Base-by-base conservation (phyloP, 2,797 vertebrate species). In the Bovichtus variegatus region DNA sequence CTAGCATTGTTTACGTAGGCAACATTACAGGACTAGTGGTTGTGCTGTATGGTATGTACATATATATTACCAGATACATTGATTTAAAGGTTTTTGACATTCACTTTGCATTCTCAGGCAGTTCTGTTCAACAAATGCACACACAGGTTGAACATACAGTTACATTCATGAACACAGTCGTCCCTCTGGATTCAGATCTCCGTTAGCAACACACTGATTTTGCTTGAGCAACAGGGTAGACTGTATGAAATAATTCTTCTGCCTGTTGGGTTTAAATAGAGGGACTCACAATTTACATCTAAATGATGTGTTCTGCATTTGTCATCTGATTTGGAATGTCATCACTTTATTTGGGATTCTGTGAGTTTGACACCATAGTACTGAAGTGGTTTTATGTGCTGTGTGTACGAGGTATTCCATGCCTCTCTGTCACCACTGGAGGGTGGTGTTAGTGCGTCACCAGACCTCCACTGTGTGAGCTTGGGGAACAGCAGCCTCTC, bases 401-500 rank as follows among this genome's bases (percentile, higher is more conserved):
- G 15, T 21, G 18, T n/a, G 6, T 2, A n/a, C 12, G 10, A 67
- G n/a, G 19, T 50, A n/a, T 38, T 11, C 7, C n/a, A 40, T 72
- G 21, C 11, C 31, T 47, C 5, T 2, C 15, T 44, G 18, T 21
- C 34, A 19, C 67, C 79, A 72, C 62, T 38, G 5, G 72, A 76
- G 67, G 29, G 50, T 2, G 44, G 9, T 71, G 61, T 60, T 50
- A 23, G 27, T 16, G 29, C 21, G 9, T 18, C 23, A 31, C 6
- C 62, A 43, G 44, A 47, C 29, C 19, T 41, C 16, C 0, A 4
- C 12, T 43, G 27, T 3, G 46, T 1, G 27, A 78, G 7, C 31
- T 9, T 31, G 29, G 51, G 50, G 57, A 13, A 15, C 44, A 49
- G 12, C 19, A 21, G 19, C 5, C n/a, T 31, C 29, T 31, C 51